Evolutionary conservation across 2,113 vertebrate species (phyloP).

Genomic region (Galbula dea): DNA sequence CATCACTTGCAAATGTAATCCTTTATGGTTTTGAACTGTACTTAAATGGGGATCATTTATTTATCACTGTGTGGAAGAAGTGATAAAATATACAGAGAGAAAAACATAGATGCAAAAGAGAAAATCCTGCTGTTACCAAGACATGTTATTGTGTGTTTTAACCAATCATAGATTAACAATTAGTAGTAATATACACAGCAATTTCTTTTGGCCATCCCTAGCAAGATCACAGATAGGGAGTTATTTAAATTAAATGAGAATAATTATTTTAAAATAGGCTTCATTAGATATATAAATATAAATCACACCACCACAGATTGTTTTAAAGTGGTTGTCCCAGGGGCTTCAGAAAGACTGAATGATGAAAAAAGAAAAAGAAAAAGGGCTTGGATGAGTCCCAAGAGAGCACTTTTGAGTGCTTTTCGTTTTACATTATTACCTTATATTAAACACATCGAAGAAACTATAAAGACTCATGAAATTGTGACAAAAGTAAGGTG

Average conservation of each 20-base stretch:
- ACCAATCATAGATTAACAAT: background rate
- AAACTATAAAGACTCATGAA: background rate
- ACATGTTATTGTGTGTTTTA: background rate
- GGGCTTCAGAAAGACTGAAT: conserved; percentile 15
- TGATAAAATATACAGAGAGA: background rate
- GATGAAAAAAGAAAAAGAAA: conserved; percentile 13
- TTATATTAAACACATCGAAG: conserved; percentile 21
- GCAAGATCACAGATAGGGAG: background rate
- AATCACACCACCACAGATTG: conserved; percentile 8
- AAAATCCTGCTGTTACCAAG: background rate
- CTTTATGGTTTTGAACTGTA: background rate
- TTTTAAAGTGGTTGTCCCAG: conserved; percentile 28
- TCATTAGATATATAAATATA: conserved; percentile 44
- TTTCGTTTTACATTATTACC: background rate
- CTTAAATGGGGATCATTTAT: background rate
- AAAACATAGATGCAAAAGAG: background rate
- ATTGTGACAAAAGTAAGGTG: background rate
- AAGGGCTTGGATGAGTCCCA: background rate
- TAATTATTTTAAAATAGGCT: conserved; percentile 35
- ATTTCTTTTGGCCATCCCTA: background rate
- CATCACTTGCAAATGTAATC: background rate
- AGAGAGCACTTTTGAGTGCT: background rate
- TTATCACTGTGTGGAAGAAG: background rate
- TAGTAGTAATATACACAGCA: background rate
- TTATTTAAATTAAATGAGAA: conserved; percentile 22